Evolutionary conservation across 2,888 invertebrate species (phyloP).

Genomic region (Napeogenes sylphis): DNA sequence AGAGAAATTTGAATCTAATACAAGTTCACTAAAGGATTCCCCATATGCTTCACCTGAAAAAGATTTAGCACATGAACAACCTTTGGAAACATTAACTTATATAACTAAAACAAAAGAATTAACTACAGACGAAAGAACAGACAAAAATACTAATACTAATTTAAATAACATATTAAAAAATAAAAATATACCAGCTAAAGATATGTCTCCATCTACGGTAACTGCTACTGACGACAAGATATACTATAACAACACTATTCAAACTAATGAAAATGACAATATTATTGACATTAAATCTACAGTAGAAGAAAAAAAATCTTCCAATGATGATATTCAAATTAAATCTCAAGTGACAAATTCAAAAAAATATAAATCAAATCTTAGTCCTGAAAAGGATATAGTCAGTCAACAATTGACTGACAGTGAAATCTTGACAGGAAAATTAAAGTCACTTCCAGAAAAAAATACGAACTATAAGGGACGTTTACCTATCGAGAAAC

Average conservation of each 20-base stretch:
- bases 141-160: conserved; percentile 35
- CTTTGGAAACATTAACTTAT: conserved; percentile 32
- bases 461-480: conserved; percentile 19
- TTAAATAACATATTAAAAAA: conserved; percentile 14
- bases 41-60: conserved; percentile 52
- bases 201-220: conserved; percentile 23
- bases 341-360: background rate
- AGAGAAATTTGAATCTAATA: conserved; percentile 39
- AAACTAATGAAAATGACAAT: conserved; percentile 12
- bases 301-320: conserved; percentile 42
- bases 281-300: conserved; percentile 11
- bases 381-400: conserved; percentile 27
- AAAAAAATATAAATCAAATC: conserved; percentile 21
- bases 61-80: conserved; percentile 35
- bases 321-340: conserved; percentile 8
- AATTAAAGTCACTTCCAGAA: background rate
- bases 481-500: conserved; percentile 20
- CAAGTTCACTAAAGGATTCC: conserved; percentile 51
- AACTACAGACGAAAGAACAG: conserved; percentile 44
- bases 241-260: background rate
- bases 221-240: conserved; percentile 10
- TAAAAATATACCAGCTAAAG: conserved; percentile 14
- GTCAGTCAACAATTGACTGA: background rate
- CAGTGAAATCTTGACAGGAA: background rate
- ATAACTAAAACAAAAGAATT: conserved; percentile 42